phyloP scores from a whole-genome alignment of 2,113 vertebrate genomes.

The Dasyurus viverrinus region DNA sequence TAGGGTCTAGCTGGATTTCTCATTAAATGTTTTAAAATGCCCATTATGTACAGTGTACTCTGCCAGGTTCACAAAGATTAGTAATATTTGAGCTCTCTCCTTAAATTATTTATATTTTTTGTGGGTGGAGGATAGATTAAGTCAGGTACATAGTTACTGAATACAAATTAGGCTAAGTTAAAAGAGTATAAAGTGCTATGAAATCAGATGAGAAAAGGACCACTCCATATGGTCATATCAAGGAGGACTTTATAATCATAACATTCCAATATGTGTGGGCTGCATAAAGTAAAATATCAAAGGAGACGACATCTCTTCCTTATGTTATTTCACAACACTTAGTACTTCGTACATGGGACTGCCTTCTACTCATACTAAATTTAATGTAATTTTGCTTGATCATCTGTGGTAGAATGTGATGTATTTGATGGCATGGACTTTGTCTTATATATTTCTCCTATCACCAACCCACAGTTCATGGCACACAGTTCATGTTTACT shows the following conservation, averaged over 20 bases:
- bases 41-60: not conserved
- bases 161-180: not conserved
- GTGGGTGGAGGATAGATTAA: not conserved
- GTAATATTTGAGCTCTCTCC: not conserved
- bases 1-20: not conserved
- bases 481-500: not conserved
- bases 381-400: not conserved
- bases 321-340: not conserved
- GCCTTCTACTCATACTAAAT: not conserved
- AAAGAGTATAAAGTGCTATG: not conserved
- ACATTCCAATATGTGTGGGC: not conserved
- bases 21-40: not conserved
- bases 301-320: not conserved
- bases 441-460: not conserved
- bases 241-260: slow-evolving; percentile 18
- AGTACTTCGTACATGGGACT: not conserved
- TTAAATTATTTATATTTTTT: not conserved
- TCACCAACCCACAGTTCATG: not conserved
- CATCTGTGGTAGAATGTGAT: not conserved
- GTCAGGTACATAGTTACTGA: not conserved
- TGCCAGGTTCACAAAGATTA: not conserved
- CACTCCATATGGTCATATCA: not conserved
- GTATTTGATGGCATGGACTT: not conserved
- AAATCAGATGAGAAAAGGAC: not conserved
- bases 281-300: not conserved